Evolutionary conservation across 2,113 vertebrate genomes (phyloP).

Genomic region (Hymenochirus boettgeri): DNA sequence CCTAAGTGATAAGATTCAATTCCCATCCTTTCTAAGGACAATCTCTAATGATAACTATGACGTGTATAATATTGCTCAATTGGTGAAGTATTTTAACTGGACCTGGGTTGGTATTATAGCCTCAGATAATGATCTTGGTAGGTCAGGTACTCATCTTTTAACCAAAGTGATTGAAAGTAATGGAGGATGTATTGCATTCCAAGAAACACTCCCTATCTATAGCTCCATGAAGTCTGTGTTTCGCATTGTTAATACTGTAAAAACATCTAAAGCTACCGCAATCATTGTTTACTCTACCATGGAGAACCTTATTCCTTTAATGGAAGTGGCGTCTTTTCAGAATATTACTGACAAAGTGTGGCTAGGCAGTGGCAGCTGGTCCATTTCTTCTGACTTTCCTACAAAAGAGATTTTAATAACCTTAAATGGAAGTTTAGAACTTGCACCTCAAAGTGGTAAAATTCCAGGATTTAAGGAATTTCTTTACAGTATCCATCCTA

Average conservation of each 20-base stretch:
- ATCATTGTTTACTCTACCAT: constrained; percentile 31
- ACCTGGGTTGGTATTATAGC: constrained; percentile 26
- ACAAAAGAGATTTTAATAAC: constrained; percentile 23
- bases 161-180: background rate
- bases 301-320: constrained; percentile 30
- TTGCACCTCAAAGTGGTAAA: constrained; percentile 10
- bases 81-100: constrained; percentile 29
- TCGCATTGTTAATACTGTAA: constrained; percentile 13
- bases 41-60: constrained; percentile 25
- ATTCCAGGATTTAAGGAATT: constrained; percentile 33
- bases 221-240: constrained; percentile 21
- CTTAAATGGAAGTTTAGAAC: constrained; percentile 33
- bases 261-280: constrained; percentile 28
- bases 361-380: constrained; percentile 23
- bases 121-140: constrained; percentile 24
- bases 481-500: constrained; percentile 17
- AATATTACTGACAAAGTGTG: constrained; percentile 27
- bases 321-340: constrained; percentile 31
- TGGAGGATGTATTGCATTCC: constrained; percentile 25
- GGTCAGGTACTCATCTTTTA: constrained; percentile 21
- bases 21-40: constrained; percentile 30
- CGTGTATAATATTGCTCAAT: constrained; percentile 8
- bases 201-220: constrained; percentile 17
- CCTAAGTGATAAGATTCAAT: constrained; percentile 26
- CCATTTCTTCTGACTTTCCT: constrained; percentile 23